phyloP scores from a whole-genome alignment of 2,113 vertebrate species.

The Xiphias gladius region DNA sequence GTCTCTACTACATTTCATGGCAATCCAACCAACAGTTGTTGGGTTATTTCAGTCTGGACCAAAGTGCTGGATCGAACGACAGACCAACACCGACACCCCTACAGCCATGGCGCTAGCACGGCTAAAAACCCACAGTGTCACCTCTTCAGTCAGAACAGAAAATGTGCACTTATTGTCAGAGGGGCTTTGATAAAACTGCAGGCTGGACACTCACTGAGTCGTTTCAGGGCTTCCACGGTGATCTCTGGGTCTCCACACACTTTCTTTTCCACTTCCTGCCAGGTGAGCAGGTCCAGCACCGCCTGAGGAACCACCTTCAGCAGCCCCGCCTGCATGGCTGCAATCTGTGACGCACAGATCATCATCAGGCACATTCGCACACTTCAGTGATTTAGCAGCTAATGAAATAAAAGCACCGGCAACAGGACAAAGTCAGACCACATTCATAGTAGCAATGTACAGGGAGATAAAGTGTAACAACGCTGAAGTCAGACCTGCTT shows the following conservation, averaged over 20 bases:
- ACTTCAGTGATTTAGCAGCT: background rate
- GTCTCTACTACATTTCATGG: background rate
- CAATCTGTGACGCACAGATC: slow-evolving; percentile 84
- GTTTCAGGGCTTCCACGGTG: slow-evolving; percentile 95
- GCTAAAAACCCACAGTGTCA: background rate
- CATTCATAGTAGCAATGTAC: background rate
- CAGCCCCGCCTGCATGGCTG: slow-evolving; percentile 94
- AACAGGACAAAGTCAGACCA: no score
- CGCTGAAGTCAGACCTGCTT: slow-evolving; percentile 88
- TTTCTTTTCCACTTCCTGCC: slow-evolving; percentile 98
- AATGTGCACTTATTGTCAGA: background rate
- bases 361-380: background rate
- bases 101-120: no score
- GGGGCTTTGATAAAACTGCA: background rate
- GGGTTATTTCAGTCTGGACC: no score
- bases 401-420: background rate
- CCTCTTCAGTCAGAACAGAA: background rate
- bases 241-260: slow-evolving; percentile 98
- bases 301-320: slow-evolving; percentile 97
- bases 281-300: slow-evolving; percentile 95
- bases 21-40: no score
- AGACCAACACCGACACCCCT: no score
- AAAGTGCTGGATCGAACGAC: no score
- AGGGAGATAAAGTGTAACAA: background rate
- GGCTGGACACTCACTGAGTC: slow-evolving; percentile 84